phyloP scores from a whole-genome alignment of 2,797 vertebrate species.

The Alfaro cultratus region DNA sequence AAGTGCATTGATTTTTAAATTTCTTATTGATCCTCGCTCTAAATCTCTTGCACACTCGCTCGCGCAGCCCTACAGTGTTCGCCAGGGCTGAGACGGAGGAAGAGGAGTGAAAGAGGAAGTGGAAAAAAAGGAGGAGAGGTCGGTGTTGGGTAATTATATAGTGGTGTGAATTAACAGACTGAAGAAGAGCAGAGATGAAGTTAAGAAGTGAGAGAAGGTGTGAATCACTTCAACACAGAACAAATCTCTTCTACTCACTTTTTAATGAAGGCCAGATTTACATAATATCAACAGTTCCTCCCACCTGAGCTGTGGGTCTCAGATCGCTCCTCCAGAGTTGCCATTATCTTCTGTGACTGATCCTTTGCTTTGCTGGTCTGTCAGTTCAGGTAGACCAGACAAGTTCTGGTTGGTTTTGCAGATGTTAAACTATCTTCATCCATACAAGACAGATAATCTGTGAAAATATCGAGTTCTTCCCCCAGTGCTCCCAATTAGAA shows the following conservation, averaged over 20 bases:
- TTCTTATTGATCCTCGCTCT: slow-evolving; percentile 94
- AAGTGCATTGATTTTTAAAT: slow-evolving; percentile 98
- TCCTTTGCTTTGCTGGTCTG: background rate
- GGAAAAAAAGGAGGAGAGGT: slow-evolving; percentile 45
- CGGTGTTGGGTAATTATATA: slow-evolving; percentile 75
- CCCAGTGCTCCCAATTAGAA: no score
- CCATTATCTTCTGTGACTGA: background rate
- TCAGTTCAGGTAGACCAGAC: background rate
- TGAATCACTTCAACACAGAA: slow-evolving; percentile 4
- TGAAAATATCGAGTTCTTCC: no score
- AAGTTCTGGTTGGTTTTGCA: background rate
- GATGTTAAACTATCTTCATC: background rate
- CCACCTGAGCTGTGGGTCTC: background rate
- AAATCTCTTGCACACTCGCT: slow-evolving; percentile 86
- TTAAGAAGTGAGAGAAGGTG: slow-evolving; percentile 38
- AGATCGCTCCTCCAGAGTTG: background rate
- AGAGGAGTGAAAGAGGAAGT: slow-evolving; percentile 45
- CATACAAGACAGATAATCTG: no score
- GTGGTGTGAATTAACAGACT: slow-evolving; percentile 70
- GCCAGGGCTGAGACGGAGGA: slow-evolving; percentile 56
- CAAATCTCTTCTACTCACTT: background rate
- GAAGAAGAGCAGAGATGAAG: slow-evolving; percentile 29
- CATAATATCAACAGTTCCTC: background rate
- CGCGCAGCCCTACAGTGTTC: slow-evolving; percentile 59
- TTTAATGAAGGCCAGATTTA: background rate